phyloP scores from a whole-genome alignment of 2,113 vertebrate species.

The Archilochus colubris region DNA sequence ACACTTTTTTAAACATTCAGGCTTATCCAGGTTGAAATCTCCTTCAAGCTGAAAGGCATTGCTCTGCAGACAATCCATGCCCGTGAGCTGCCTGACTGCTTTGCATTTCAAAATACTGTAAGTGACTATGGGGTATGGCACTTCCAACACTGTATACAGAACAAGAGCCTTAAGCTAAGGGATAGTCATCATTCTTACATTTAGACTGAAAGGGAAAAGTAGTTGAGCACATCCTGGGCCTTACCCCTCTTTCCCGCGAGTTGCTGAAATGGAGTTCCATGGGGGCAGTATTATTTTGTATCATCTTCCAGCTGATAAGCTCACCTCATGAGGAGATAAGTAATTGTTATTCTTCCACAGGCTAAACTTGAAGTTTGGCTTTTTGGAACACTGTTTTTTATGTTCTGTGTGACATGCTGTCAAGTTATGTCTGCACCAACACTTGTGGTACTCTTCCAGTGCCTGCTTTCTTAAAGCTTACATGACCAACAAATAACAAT shows the following conservation, averaged over 20 bases:
- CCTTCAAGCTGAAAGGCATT: conserved; percentile 90
- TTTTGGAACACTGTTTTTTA: background rate
- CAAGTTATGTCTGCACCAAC: background rate
- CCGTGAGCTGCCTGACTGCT: conserved; percentile 92
- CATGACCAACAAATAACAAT: background rate
- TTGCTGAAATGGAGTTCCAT: background rate
- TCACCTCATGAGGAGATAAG: background rate
- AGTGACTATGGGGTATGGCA: conserved; percentile 18
- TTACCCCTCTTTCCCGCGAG: background rate
- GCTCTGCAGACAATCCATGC: conserved; percentile 90
- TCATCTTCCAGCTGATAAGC: background rate
- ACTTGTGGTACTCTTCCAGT: background rate
- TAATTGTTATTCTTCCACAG: background rate
- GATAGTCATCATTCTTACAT: background rate
- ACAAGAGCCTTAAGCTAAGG: background rate
- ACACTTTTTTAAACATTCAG: conserved; percentile 66
- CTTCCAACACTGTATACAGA: background rate
- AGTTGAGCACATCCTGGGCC: background rate
- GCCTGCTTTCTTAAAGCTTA: background rate
- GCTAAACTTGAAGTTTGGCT: background rate
- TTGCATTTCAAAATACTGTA: conserved; percentile 87
- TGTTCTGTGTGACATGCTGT: rapidly evolving
- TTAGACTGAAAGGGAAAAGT: background rate
- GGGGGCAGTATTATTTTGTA: background rate
- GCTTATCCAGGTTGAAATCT: conserved; percentile 87